Conservation (phyloP, 92 coral and sea anemone species). For the Epizoanthus illoricatus region DNA sequence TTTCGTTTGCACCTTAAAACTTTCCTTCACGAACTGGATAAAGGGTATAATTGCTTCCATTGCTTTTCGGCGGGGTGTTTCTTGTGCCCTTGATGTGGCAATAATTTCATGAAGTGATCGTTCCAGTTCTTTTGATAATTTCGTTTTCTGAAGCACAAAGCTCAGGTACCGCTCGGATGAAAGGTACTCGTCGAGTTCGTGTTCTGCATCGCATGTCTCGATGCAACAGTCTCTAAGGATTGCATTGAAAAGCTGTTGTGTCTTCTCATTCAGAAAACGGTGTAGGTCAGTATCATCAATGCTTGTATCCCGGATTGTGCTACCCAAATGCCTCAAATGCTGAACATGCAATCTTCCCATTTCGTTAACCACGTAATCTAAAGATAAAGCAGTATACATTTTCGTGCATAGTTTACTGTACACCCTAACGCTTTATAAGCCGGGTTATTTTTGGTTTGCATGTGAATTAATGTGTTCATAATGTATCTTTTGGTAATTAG, state of each 20-base stretch:
- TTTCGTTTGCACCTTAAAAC: not conserved
- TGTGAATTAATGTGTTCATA: too few relatives aligned
- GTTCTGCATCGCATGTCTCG: not conserved
- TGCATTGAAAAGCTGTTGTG: not conserved
- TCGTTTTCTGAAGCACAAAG: not conserved
- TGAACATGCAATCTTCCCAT: slow-evolving; percentile 1
- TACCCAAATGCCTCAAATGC: not conserved
- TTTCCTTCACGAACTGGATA: slow-evolving; percentile 1
- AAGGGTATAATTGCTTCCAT: not conserved
- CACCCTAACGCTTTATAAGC: too few relatives aligned
- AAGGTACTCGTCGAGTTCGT: not conserved
- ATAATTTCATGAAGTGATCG: not conserved
- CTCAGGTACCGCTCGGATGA: not conserved
- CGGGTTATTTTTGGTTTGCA: too few relatives aligned
- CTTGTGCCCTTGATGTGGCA: not conserved
- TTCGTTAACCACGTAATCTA: not conserved
- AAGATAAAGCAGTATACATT: not conserved
- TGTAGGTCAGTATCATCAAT: not conserved
- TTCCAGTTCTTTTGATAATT: not conserved
- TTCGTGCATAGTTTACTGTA: not conserved
- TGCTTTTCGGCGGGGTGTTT: not conserved
- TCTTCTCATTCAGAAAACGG: slow-evolving; percentile 2
- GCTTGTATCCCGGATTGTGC: not conserved
- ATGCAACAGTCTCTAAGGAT: not conserved
- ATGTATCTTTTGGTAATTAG: too few relatives aligned